Evolutionary conservation across 2,888 invertebrate species (phyloP), one percentile per base, ranked within the genome.

Genomic region (Deilephila elpenor): DNA sequence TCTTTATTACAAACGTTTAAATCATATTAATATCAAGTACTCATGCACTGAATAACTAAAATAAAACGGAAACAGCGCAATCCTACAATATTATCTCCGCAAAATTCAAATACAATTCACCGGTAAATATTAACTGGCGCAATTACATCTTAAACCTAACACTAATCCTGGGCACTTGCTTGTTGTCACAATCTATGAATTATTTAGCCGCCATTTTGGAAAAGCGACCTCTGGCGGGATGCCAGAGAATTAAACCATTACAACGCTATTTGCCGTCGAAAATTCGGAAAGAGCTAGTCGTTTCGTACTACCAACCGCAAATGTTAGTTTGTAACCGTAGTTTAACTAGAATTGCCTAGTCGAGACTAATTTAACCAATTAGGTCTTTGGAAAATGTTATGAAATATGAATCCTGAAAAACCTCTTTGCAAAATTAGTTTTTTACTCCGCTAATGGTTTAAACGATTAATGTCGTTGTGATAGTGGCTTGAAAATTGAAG

Each of bases 211-310:
- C 59, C 44, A 67, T 71, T 74, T 60, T 67, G 59, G 59, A 79
- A 76, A 78, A 67, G 78, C 76, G 74, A 83, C 59, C 78, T 74
- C 78, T 82, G 80, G 80, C 79, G 74, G 73, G 11, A 67, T 59
- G 78, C 79, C 80, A 78, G 74, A 53, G 75, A 78, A 78, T 79
- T 79, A 77, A 76, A 71, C 71, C 73, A 62, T 74, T 70, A 76
- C 74, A 25, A 71, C 71, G 61, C 20, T 70, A 70, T 34, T 67
- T 73, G 67, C 72, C n/a, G 29, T 17, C 34, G 19, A n/a, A 73
- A 34, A 37, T 17, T 4, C 4, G 8, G 19, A 59, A 11, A 59
- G 11, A 7, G 1, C n/a, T 34, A 25, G 25, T 19, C 14, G 14
- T 25, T 67, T 44, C n/a, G 20, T 44, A 34, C n/a, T 11, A 17